Evolutionary conservation across 92 coral and sea anemone genomes (phyloP), one percentile per base, ranked within the genome.

Genomic region (Porites rus): DNA sequence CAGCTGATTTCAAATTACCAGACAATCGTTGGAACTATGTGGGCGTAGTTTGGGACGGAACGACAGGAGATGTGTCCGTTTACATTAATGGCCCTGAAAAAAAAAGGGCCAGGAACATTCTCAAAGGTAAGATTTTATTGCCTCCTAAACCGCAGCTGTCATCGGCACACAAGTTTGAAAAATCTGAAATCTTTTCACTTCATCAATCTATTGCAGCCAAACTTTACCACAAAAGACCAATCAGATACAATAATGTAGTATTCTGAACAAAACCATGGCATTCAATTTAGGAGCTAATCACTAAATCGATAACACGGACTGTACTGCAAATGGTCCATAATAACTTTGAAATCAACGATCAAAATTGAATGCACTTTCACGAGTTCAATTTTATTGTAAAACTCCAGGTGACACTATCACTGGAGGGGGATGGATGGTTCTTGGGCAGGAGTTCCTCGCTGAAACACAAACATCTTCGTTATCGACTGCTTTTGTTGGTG

Each of bases 21-120:
- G 95, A 92, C 83, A 89, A 75, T 14, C 54, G 19, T 20, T 92
- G 95, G 95, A 91, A 89, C 54, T 92, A 74, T 54, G 58, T 92
- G 71, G 95, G 95, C 17, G 63, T 83, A 46, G 62, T 81, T 10
- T 92, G 95, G 95, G 66, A 83, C 3, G 86, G 86, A 20, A 7
- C 0, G 7, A 54, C 28, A n/a, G 88, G 92, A 25, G 58, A 31
- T 14, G 64, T 86, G 13, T 68, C 78, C 21, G 60, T 92, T 13
- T 92, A 89, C 65, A 31, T 89, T 12, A 87, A 92, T 75, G 84
- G 92, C 11, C 25, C 62, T 25, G 89, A 65, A 18, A 68, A 74
- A 17, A 50, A 18, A 20, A 74, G 52, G 20, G 65, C 59, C 11
- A 52, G 83, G 22, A 65, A 65, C 63, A 63, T 79, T 2, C 61